A percentile compares a stretch with the other conserved stretches of the same genome.
These are phyloP conservation scores for Muntiacus muntjak DNA, from an alignment of 2,113 vertebrate genomes.

Conservation along the genomic window DNA sequence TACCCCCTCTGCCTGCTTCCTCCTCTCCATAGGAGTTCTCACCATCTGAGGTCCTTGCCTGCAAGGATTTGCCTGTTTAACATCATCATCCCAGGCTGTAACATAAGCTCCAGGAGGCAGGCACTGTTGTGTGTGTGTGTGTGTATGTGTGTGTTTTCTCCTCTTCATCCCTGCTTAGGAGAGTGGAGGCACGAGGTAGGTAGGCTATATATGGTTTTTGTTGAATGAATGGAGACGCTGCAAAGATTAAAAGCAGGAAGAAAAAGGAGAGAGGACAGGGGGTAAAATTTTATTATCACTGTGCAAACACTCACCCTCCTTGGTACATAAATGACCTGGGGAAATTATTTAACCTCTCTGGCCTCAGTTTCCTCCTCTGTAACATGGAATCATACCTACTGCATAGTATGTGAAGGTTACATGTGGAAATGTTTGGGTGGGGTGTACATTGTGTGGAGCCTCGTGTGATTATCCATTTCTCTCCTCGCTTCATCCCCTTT, in stretches of 20 bases:
- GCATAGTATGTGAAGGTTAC: neutral
- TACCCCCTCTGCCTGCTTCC: neutral
- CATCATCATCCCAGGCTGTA: neutral
- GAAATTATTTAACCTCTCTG: neutral
- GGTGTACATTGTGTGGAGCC: accelerated
- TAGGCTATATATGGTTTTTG: neutral
- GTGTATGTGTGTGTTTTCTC: accelerated
- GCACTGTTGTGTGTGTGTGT: neutral
- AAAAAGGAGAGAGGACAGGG: neutral
- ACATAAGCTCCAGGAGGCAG: neutral
- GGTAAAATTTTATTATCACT: neutral
- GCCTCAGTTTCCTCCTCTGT: neutral
- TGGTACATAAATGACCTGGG: neutral
- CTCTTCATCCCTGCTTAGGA: too few relatives aligned
- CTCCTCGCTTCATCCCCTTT: neutral
- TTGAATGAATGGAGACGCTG: neutral
- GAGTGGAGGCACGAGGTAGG: too few relatives aligned
- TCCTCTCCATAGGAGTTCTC: neutral
- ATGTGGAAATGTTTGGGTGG: neutral
- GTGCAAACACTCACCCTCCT: neutral
- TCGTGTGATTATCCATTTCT: neutral
- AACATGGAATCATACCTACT: neutral
- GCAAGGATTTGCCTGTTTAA: neutral
- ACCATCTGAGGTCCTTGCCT: neutral
- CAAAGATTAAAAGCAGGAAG: neutral